A percentile compares a stretch with the other conserved stretches of the same genome.
phyloP scores from a whole-genome alignment of 2,113 vertebrate species.

The Thamnaconus septentrionalis region DNA sequence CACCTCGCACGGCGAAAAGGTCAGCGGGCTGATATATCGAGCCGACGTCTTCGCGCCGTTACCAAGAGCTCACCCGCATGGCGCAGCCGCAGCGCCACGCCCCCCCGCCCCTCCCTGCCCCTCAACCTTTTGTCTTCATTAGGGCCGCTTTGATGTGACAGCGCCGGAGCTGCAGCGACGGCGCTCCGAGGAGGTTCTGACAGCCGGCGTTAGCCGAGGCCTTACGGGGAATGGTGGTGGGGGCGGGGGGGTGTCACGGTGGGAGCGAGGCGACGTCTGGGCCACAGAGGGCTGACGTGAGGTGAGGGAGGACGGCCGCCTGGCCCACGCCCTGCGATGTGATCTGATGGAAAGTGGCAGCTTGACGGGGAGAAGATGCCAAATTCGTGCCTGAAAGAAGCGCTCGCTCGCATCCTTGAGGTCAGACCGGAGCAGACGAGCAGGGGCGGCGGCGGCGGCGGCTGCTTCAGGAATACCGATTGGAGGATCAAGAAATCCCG shows the following conservation, averaged over 20 bases:
- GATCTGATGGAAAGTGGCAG: too few species aligned
- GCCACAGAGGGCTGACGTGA: constrained; percentile 15
- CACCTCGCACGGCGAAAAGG: constrained; percentile 20
- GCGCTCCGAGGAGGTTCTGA: constrained; percentile 47
- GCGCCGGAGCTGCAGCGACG: constrained; percentile 15
- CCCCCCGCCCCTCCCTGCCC: not conserved
- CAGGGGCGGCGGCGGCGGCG: not conserved
- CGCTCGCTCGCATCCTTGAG: too few species aligned
- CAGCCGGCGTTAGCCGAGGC: constrained; percentile 30
- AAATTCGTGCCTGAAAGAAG: too few species aligned
- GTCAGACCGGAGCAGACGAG: too few species aligned
- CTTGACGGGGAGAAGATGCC: too few species aligned
- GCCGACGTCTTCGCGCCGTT: constrained; percentile 10
- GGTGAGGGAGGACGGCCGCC: constrained; percentile 9
- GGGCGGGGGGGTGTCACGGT: constrained; percentile 28
- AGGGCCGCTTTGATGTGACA: constrained; percentile 28
- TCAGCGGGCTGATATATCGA: constrained; percentile 43
- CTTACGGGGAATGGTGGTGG: constrained; percentile 18
- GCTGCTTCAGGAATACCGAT: not conserved
- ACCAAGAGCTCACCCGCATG: constrained; percentile 18
- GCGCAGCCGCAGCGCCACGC: constrained; percentile 4
- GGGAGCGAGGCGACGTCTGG: constrained; percentile 27
- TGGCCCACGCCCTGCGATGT: not conserved
- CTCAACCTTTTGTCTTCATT: constrained; percentile 1
- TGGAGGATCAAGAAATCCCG: too few species aligned